These are phyloP conservation scores for Cyanocitta stelleri DNA, from an alignment of 2,113 vertebrate genomes.

Conservation along the genomic window DNA sequence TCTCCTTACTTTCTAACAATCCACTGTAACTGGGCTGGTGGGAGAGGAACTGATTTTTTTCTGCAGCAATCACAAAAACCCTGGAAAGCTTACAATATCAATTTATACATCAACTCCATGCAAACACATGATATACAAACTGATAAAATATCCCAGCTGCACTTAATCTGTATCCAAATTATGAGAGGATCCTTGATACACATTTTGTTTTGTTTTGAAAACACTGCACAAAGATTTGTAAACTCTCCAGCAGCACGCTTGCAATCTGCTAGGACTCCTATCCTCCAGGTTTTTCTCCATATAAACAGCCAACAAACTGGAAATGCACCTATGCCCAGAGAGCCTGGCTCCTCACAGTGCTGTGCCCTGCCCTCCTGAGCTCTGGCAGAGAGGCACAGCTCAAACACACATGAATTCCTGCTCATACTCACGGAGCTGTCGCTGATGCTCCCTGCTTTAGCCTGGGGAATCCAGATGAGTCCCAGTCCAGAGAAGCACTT, in stretches of 20 bases:
- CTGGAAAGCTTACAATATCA: neutral
- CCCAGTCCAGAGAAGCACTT: neutral
- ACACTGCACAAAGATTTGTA: neutral
- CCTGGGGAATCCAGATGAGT: neutral
- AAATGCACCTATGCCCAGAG: neutral
- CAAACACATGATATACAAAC: neutral
- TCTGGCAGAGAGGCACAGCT: neutral
- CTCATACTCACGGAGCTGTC: neutral
- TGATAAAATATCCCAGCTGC: neutral
- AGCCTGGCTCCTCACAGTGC: neutral
- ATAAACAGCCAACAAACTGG: neutral
- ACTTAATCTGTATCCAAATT: neutral
- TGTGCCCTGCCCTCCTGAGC: neutral
- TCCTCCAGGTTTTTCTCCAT: neutral
- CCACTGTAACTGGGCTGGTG: neutral
- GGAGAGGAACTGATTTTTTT: neutral
- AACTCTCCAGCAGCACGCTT: neutral
- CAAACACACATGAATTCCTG: accelerated
- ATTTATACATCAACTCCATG: neutral
- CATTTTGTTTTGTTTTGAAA: neutral
- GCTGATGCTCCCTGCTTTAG: neutral
- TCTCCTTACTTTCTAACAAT: slow-evolving; percentile 6
- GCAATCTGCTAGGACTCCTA: neutral
- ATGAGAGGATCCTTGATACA: neutral
- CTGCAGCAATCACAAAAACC: slow-evolving; percentile 36